Base-by-base conservation (phyloP, 1,140 invertebrate species). In the Microvelia longipes region DNA sequence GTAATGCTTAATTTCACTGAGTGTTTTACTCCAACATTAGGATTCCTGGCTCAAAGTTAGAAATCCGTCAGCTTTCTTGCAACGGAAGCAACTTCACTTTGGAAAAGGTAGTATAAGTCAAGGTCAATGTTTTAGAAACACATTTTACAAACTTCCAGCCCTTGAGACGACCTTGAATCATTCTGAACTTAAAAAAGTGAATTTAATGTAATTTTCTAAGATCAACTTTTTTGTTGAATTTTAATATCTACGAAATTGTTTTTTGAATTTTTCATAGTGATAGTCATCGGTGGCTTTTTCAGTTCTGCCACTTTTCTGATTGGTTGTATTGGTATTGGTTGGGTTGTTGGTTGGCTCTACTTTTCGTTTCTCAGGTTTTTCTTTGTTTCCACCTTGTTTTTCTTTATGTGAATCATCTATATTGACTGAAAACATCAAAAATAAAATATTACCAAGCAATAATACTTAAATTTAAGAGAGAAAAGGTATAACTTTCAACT, bases 261-360 rank as follows among this genome's bases (percentile, higher is more conserved):
- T 96, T 77, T 93, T 94, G 77, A 98, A 98, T 77, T 91, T 90
- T 79, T 97, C 94, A 82, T 94, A 97, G 82, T 97, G 92, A 79
- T 94, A 97, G 82, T 98, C 94, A 80, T 98, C 95, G 0, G 94
- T 96, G 0, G 95, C 94, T 76, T 95, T 91, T 78, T 95, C 91
- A 70, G 87, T 88, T 72, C 88, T 87, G 27, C 88, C n/a, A n/a
- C n/a, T 86, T 77, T 85, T 86, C 69, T 88, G 83, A 61, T 85
- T 85, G 28, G 83, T 82, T 61, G 62, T 28, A 65, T 67, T 80
- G 28, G 2, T 13, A 30, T 25, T 13, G 29, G 35, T 65, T 84
- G n/a, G n/a, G n/a, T n/a, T n/a, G n/a, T 79, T 68, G 83, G 82
- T 70, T 85, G 81, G 69, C 82, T 82, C 70, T 81, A 82, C 26